Base-by-base conservation (phyloP, 2,113 vertebrate genomes). In the Gracilinanus agilis region DNA sequence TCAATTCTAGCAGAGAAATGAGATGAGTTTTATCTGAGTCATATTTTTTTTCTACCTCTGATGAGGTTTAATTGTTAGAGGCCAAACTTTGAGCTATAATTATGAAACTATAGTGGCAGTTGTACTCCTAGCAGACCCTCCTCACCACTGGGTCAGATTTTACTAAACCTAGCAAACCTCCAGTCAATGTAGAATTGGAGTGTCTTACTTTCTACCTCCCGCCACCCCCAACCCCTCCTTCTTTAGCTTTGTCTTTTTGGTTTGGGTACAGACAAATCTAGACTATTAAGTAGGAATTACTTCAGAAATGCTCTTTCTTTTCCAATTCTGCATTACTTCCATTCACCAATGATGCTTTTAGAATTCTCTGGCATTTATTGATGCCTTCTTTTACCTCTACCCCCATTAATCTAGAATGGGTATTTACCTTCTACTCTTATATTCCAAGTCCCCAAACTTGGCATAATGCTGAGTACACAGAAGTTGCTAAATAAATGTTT, bases 11-110 rank as follows among this genome's bases (percentile, higher is more conserved):
- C 91, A 94, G 90, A 96, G 93, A 97, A 97, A 90, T 88, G 92
- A 96, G 92, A 90, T 91, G 67, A 97, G 56, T 96, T 40, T 96
- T 93, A 89, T 97, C 92, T 95, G 92, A 96, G 95, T 96, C 95
- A 94, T 95, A 75, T 61, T 96, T 96, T 96, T 67, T 95, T 92
- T 94, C 94, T 96, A 40, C 44, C 55, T 95, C 92, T 92, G 92
- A 96, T 94, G 95, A 92, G 96, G 92, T 90, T 96, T 75, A 91
- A 88, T 96, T 94, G 94, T 92, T 90, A 95, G 97, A 96, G 94
- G 55, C 92, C 94, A 95, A 89, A 44, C 27, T 92, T 49, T 75
- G 55, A 56, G 91, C 44, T 96, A 95, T 97, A 97, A 97, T 97
- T 97, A 94, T 96, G 96, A 97, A 97, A 97, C 96, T 95, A 8